phyloP scores from a whole-genome alignment of 1,140 invertebrate genomes.

The Wiebesia pumilae region DNA sequence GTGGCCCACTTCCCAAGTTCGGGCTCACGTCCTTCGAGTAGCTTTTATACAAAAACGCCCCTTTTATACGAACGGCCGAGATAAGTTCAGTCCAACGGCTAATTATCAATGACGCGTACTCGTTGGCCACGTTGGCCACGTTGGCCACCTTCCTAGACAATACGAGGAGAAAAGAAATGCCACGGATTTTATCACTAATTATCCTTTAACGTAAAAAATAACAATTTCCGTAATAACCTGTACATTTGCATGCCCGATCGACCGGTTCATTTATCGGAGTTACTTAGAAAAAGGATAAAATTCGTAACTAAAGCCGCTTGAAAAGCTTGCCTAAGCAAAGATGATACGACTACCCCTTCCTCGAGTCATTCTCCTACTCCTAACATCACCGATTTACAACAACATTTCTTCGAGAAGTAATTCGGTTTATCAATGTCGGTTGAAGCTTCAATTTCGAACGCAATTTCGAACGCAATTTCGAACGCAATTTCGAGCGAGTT shows the following conservation, averaged over 20 bases:
- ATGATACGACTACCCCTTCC: no score
- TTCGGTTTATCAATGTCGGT: not conserved
- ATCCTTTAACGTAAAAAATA: no score
- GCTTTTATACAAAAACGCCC: not conserved
- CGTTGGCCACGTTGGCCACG: no score
- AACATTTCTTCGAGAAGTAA: not conserved
- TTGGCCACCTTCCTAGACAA: no score
- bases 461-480: no score
- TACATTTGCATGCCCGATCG: no score
- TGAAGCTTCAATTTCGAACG: not conserved
- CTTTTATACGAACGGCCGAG: not conserved
- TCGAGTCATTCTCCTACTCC: no score
- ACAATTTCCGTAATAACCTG: no score
- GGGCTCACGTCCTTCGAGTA: not conserved
- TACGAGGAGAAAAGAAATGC: no score
- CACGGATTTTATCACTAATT: no score
- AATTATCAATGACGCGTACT: not conserved
- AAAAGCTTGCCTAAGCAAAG: not conserved
- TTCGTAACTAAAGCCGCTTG: not conserved
- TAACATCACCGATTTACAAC: not conserved
- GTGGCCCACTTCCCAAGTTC: not conserved
- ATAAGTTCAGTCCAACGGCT: not conserved
- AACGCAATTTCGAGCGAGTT: constrained; percentile 1
- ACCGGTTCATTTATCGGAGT: no score
- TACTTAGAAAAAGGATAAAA: not conserved